Evolutionary conservation across 2,797 vertebrate species (phyloP), one percentile per base, ranked within the genome.

Genomic region (Amphiprion clarkii): DNA sequence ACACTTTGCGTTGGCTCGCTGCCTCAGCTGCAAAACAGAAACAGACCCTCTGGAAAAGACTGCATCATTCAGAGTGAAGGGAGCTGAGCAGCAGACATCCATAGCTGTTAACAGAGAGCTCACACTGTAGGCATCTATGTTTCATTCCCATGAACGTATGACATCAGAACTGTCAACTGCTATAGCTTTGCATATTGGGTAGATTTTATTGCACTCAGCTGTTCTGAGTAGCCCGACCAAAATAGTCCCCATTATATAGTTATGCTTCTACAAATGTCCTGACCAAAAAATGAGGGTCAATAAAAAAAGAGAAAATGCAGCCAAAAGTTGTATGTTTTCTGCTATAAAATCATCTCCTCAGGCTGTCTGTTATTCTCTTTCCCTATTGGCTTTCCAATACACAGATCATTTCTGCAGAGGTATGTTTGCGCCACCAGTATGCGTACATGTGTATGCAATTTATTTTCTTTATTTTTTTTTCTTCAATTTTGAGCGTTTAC

Each of bases 1-100:
- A 73, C 71, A 81, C 64, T 52, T 74, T 19, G 69, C 70, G 64
- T 85, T 87, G 71, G 76, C 81, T 70, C 25, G 9, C 46, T 78
- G 62, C 68, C 68, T 84, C 85, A 60, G 78, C 74, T 88, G 82
- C 71, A 89, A 92, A 90, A 81, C 82, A 89, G 84, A 90, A 92
- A 80, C 89, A 90, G 89, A 89, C 79, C 73, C 67, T 81, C 80
- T 90, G 87, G 88, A 88, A 92, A 85, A 89, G 81, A 74, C 79
- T 66, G 83, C 84, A 83, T 92, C 88, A 88, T 76, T 55, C 81
- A 79, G 65, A 79, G 61, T 60, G 60, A 82, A 60, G 61, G 76
- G 55, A 76, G 76, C 87, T 79, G 85, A 87, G 83, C 79, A 66
- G 75, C 64, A 71, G 78, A 65, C 84, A 67, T 87, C 70, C 74